phyloP scores from a whole-genome alignment of 2,113 vertebrate genomes.

The Cyrtonyx montezumae region DNA sequence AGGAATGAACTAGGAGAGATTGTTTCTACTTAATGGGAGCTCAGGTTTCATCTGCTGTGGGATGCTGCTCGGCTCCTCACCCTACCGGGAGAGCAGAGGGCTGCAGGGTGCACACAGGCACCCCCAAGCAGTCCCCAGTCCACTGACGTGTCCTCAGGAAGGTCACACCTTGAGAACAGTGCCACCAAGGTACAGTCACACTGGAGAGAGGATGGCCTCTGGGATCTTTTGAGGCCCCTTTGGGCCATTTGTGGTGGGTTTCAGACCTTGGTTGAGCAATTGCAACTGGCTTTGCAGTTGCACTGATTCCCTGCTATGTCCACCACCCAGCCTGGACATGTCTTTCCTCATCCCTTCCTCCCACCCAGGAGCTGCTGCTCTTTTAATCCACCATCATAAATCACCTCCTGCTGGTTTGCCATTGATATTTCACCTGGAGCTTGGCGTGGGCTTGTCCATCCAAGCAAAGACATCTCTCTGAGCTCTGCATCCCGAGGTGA shows the following conservation, averaged over 20 bases:
- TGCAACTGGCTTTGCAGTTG: background rate
- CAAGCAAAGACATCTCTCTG: accelerated
- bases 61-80: background rate
- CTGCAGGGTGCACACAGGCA: background rate
- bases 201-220: background rate
- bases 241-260: background rate
- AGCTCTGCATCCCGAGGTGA: background rate
- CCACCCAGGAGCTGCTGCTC: background rate
- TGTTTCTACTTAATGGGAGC: background rate
- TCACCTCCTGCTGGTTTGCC: background rate
- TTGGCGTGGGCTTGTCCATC: background rate
- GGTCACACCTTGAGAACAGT: background rate
- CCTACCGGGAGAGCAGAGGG: background rate
- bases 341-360: background rate
- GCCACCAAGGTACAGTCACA: accelerated
- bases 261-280: accelerated
- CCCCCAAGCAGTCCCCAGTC: background rate
- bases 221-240: background rate
- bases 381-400: background rate
- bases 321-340: background rate
- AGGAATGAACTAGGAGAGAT: background rate
- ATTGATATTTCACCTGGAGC: background rate
- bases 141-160: background rate
- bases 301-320: background rate
- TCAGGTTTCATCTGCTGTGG: background rate